A percentile compares a stretch with the other conserved stretches of the same genome.
phyloP scores from a whole-genome alignment of 1,140 invertebrate genomes.

The Formica selysi region DNA sequence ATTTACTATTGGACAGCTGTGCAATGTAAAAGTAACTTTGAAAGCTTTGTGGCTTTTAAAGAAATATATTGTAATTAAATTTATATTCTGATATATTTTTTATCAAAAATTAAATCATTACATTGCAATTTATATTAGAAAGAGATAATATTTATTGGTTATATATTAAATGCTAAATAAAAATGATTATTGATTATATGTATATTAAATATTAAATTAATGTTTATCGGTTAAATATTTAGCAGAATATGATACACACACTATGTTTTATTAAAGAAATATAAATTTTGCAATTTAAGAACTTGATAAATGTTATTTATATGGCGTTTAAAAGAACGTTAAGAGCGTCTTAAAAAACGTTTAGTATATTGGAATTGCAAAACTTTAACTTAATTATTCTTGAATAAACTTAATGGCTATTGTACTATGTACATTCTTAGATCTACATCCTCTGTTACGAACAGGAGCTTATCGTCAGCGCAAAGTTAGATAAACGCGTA shows the following conservation, averaged over 20 bases:
- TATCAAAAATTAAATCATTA: constrained; percentile 29
- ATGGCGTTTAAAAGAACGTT: not conserved
- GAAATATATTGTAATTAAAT: constrained; percentile 49
- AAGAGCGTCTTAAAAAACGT: not conserved
- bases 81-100: not conserved
- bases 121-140: constrained; percentile 1
- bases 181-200: not conserved
- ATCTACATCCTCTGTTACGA: not conserved
- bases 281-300: constrained; percentile 26
- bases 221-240: constrained; percentile 3
- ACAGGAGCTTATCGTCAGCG: not conserved
- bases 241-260: not conserved
- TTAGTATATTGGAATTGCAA: not conserved
- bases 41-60: constrained; percentile 8
- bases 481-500: not conserved
- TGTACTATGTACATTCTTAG: not conserved
- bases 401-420: not conserved
- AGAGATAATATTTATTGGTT: no score
- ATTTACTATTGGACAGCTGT: constrained; percentile 32
- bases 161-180: no score
- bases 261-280: constrained; percentile 10
- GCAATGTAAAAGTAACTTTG: constrained; percentile 47
- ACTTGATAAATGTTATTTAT: not conserved
- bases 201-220: no score
- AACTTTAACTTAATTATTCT: not conserved